Evolutionary conservation across 2,113 vertebrate genomes (phyloP).

Genomic region (Gambusia affinis): DNA sequence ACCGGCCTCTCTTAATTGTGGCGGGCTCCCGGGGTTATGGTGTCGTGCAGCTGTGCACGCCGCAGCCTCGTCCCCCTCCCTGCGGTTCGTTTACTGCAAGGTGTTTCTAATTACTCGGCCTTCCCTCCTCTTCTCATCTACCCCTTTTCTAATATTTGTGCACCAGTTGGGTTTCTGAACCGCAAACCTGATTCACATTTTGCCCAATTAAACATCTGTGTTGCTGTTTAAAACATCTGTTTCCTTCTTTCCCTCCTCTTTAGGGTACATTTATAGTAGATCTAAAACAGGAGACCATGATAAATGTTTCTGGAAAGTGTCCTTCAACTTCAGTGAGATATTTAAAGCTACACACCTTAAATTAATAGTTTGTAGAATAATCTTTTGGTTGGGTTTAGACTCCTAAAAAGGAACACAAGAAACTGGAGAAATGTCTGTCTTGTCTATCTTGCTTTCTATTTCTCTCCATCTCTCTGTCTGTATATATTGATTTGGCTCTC

Average conservation of each 20-base stretch:
- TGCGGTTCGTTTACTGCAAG: slow-evolving; percentile 35
- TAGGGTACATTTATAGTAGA: slow-evolving; percentile 19
- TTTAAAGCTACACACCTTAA: not conserved
- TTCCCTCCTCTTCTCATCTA: slow-evolving; percentile 11
- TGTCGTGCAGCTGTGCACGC: slow-evolving; percentile 34
- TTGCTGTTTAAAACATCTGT: not conserved
- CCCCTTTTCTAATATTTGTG: slow-evolving; percentile 13
- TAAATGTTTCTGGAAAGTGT: too few species aligned
- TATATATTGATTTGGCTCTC: too few species aligned
- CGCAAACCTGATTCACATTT: slow-evolving; percentile 2
- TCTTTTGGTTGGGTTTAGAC: not conserved
- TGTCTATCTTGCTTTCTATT: too few species aligned
- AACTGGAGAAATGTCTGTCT: too few species aligned
- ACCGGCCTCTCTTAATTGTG: slow-evolving; percentile 56
- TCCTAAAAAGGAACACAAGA: too few species aligned
- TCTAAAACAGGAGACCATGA: not conserved
- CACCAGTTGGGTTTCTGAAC: slow-evolving; percentile 27
- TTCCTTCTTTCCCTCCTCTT: not conserved
- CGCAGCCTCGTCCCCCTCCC: slow-evolving; percentile 32
- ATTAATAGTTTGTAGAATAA: not conserved
- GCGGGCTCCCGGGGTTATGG: slow-evolving; percentile 25
- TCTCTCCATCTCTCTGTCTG: too few species aligned
- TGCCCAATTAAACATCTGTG: slow-evolving; percentile 18
- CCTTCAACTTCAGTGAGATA: too few species aligned
- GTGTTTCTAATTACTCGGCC: slow-evolving; percentile 60